Evolutionary conservation across 2,888 invertebrate species (phyloP), one percentile per base, ranked within the genome.

Genomic region (Scaptomyza cyrtandrae): DNA sequence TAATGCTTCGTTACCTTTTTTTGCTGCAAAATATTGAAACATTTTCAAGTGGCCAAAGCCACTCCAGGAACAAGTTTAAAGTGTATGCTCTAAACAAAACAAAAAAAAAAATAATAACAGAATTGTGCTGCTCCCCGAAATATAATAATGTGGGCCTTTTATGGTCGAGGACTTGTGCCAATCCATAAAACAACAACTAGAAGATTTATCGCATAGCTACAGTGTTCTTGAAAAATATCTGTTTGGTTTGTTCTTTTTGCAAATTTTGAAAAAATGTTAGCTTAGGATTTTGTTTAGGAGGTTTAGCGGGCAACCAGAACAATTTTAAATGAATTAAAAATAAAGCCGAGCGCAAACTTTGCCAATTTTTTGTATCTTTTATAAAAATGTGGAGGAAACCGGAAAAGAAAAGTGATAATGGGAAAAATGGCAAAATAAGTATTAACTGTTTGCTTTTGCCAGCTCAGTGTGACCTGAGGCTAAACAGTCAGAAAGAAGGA

Each of bases 1-100:
- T 88, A 75, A 80, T 80, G 88, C 88, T 77, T 88, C 73, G 88
- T 78, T 85, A 88, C 88, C 88, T 85, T 79, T 68, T 79, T 64
- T 81, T 55, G 62, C 56, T 71, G 77, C 60, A 73, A 16, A 73
- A 77, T 70, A 70, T 73, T 48, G 61, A 71, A 83, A 88, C 66
- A 76, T 72, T 65, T 82, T 80, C 57, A 63, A 87, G 79, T 78
- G 81, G 69, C 66, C 45, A 41, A 57, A 67, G 54, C 71, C 41
- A 69, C 81, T 83, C 57, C 53, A 61, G 50, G 24, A 45, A 48
- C 37, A 86, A 84, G 66, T 85, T 83, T 87, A 65, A 73, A 87
- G 82, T 65, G 66, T 62, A n/a, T 50, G 16, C 49, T 72, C 61
- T 55, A 24, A 48, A 56, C 57, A 50, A 57, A 48, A 61, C 62